These are phyloP conservation scores for Atrina japonica DNA, from an alignment of 2,888 invertebrate genomes.

Conservation along the genomic window DNA sequence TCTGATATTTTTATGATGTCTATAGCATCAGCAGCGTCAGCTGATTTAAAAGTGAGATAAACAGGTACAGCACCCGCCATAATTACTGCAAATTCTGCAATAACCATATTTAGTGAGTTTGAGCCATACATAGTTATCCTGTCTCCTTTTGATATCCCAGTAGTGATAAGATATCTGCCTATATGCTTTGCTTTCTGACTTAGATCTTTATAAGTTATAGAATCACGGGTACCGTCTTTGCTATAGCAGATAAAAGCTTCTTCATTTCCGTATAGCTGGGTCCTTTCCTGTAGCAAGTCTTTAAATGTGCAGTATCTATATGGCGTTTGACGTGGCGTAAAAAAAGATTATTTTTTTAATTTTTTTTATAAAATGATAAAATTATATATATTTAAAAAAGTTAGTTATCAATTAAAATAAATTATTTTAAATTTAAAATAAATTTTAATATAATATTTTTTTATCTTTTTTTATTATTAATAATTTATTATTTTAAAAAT, in stretches of 20 bases:
- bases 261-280: background rate
- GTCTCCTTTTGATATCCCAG: slow-evolving; percentile 24
- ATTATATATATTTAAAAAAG: too few relatives aligned
- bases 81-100: slow-evolving; percentile 29
- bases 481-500: too few relatives aligned
- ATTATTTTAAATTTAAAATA: too few relatives aligned
- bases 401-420: too few relatives aligned
- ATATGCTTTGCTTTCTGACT: slow-evolving; percentile 3
- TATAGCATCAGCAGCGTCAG: slow-evolving; percentile 15
- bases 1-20: slow-evolving; percentile 7
- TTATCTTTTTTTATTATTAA: too few relatives aligned
- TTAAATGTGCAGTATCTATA: slow-evolving; percentile 16
- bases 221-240: slow-evolving; percentile 13
- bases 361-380: too few relatives aligned
- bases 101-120: slow-evolving; percentile 23
- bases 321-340: background rate
- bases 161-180: slow-evolving; percentile 14
- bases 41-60: slow-evolving; percentile 16
- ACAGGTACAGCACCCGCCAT: slow-evolving; percentile 26
- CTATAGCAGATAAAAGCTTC: slow-evolving; percentile 14
- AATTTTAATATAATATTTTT: too few relatives aligned
- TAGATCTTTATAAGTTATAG: slow-evolving; percentile 10
- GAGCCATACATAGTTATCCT: slow-evolving; percentile 27
- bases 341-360: too few relatives aligned
- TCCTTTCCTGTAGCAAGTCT: background rate